phyloP scores from a whole-genome alignment of 2,113 vertebrate species.

The Pogonocichla stellata region DNA sequence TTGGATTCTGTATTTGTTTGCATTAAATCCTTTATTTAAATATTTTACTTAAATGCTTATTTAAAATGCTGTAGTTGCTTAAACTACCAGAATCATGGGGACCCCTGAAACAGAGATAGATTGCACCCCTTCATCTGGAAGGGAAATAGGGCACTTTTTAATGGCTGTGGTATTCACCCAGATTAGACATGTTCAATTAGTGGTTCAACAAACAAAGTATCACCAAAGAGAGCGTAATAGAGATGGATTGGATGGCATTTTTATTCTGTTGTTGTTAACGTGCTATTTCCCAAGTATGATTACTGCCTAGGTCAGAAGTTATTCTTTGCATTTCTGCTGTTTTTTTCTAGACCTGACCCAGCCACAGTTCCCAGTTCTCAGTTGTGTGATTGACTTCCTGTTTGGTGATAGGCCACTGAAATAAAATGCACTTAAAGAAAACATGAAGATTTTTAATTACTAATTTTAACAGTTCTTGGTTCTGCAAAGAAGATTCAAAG shows the following conservation, averaged over 20 bases:
- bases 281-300: neutral
- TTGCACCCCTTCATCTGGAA: neutral
- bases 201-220: neutral
- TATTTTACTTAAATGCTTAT: neutral
- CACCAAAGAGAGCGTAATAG: neutral
- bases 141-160: neutral
- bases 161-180: neutral
- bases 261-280: neutral
- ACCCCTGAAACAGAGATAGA: neutral
- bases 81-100: neutral
- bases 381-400: neutral
- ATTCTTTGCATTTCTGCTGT: neutral
- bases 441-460: neutral
- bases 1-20: neutral
- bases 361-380: neutral
- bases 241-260: neutral
- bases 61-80: neutral
- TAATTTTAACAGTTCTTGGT: neutral
- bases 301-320: neutral
- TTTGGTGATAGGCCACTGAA: neutral
- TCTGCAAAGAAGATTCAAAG: neutral
- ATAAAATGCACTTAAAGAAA: neutral
- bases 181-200: neutral
- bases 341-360: neutral
- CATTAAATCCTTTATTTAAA: neutral